Evolutionary conservation across 2,797 vertebrate genomes (phyloP), one percentile per base, ranked within the genome.

Genomic region (Bryconaethiops microstoma): DNA sequence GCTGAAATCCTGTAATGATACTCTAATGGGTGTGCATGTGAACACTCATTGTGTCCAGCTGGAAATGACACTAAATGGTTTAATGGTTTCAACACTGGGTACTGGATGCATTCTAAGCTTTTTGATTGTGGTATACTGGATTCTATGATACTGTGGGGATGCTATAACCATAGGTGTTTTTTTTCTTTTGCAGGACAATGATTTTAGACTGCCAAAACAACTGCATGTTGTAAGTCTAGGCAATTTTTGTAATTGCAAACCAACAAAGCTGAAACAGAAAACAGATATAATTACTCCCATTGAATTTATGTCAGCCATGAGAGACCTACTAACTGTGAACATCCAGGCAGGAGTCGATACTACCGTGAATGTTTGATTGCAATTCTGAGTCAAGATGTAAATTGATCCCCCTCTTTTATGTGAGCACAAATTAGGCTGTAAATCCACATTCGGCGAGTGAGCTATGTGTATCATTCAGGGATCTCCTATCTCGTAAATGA

Each of bases 321-420:
- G 79, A 83, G 79, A 64, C 76, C 75, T 83, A 42, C 63, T 76
- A 79, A 83, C 79, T 83, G 79, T 5, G 62, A 74, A 73, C 78
- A 76, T 76, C 64, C 76, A 81, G 72, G 80, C 54, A 35, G 9
- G 63, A 76, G 82, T 83, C 84, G 77, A 76, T 81, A 75, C 60
- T 52, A 72, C 78, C 78, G 81, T 83, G 84, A 83, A 83, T 78
- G 78, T 81, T 75, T 78, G 81, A 83, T 83, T 85, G 74, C 81
- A 81, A 68, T 69, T 67, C 60, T 40, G 29, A 67, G 67, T 59
- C 79, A 74, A 74, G 35, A 19, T 68, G 73, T 57, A 83, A 82
- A 76, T 74, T 64, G 70, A 79, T 79, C 73, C 67, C 12, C 17
- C 70, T 74, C 72, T 76, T 83, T 83, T 77, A 70, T 73, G 74